These are phyloP conservation scores for Nyctalus aviator DNA, from an alignment of 2,797 vertebrate species.

Conservation along the genomic window DNA sequence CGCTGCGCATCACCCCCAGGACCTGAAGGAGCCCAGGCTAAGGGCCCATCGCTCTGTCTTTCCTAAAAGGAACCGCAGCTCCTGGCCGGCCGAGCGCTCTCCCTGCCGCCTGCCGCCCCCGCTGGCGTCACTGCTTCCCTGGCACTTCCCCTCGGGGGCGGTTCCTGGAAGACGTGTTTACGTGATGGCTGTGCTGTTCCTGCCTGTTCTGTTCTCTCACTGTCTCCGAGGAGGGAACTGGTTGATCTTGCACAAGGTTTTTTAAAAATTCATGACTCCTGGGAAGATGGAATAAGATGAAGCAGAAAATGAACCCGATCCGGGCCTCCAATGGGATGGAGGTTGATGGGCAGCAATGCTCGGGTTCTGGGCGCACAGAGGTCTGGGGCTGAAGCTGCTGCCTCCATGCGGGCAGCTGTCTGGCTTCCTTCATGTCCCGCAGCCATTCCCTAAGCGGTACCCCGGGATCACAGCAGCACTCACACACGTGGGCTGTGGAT, in stretches of 20 bases:
- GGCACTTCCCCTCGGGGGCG: background rate
- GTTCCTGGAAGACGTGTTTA: slow-evolving; percentile 46
- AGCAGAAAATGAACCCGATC: background rate
- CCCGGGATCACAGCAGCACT: background rate
- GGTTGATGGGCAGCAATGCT: background rate
- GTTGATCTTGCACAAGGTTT: slow-evolving; percentile 55
- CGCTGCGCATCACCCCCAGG: background rate
- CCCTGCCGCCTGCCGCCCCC: background rate
- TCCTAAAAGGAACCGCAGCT: background rate
- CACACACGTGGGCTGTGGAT: background rate
- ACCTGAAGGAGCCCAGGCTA: background rate
- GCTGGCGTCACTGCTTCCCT: too few species aligned
- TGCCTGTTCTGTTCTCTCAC: slow-evolving; percentile 63
- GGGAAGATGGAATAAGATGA: background rate
- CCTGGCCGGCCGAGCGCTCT: fast-evolving
- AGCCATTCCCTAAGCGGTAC: background rate
- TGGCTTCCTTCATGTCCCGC: background rate
- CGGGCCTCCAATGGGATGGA: background rate
- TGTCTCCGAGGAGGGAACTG: slow-evolving; percentile 52
- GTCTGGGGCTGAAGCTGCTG: background rate
- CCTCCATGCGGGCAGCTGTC: too few species aligned
- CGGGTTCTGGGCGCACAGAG: background rate
- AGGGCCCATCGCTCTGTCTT: background rate
- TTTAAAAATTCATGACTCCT: slow-evolving; percentile 76
- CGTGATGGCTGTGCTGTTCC: slow-evolving; percentile 39